Base-by-base conservation (phyloP, 2,888 invertebrate species). In the Pyrrhosoma nymphula region DNA sequence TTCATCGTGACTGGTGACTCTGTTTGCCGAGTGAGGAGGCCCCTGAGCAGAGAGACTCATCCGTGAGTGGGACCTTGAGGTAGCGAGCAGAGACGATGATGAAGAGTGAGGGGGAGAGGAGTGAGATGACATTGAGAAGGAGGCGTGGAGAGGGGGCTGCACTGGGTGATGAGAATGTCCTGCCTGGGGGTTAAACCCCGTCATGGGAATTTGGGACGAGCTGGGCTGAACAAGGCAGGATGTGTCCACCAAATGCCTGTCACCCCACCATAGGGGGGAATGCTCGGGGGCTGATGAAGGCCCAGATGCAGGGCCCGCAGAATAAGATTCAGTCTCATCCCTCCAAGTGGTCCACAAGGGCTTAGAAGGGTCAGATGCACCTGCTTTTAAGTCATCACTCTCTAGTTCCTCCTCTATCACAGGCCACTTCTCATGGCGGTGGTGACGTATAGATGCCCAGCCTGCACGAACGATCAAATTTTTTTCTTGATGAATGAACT, bases 391-490 rank as follows among this genome's bases (percentile, higher is more conserved):
- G n/a, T 96, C 96, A 47, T 97, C 97, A 95, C 97, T 97, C 97
- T 97, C 98, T 95, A 97, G 97, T 96, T 98, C 98, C 95, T 98
- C 98, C 95, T 98, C 98, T 96, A 98, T 98, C 82, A 98, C 97
- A 0, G 98, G 98, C 98, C 98, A 98, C 96, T 98, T 97, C 96
- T 98, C 98, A 96, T 98, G 98, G 91, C 98, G 97, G 96, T 98
- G 98, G 96, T 98, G 98, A 95, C 98, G 97, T 12, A 98, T 98
- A 96, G 98, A 98, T 95, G 98, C 97, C 98, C 98, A 98, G 96
- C 98, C 98, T 97, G 96, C 90, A 95, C 3, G 60, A 20, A 60
- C 20, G 16, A 47, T 47, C 47, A 47, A 47, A 47, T 47, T 47
- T 47, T 47, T 47, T 47, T 4, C 47, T 47, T 47, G 8, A 47